Conservation (phyloP, 2,888 invertebrate species). For the Atrina japonica region DNA sequence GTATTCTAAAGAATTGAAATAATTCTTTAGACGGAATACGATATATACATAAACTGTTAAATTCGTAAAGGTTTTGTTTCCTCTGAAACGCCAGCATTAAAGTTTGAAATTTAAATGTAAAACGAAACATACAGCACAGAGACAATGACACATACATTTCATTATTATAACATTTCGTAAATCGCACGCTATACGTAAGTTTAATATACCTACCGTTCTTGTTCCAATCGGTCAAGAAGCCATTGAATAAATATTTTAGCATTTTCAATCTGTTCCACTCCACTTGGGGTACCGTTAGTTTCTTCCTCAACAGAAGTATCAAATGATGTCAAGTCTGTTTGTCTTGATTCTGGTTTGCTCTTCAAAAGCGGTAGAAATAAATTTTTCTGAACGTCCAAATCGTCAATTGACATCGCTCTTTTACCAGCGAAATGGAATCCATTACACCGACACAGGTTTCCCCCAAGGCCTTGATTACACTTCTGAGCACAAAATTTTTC, state of each 20-base stretch:
- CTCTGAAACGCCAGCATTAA: no score
- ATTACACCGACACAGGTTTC: conserved; percentile 72
- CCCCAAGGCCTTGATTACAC: conserved; percentile 67
- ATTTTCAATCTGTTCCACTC: conserved; percentile 2
- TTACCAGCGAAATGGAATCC: conserved; percentile 76
- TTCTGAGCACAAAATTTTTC: conserved; percentile 57
- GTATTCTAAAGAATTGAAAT: no score
- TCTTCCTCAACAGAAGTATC: not conserved
- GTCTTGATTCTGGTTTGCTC: conserved; percentile 2
- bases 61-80: no score
- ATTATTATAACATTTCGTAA: no score
- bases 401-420: conserved; percentile 35
- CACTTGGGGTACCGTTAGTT: not conserved
- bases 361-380: not conserved
- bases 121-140: no score
- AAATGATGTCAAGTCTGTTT: not conserved
- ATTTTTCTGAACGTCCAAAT: conserved; percentile 12
- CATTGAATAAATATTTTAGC: conserved; percentile 17
- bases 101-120: no score
- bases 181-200: no score
- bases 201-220: conserved; percentile 11
- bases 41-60: no score
- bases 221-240: conserved; percentile 8
- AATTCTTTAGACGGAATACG: no score
- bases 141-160: no score